phyloP scores from a whole-genome alignment of 2,113 vertebrate species.

The Eulacestoma nigropectus region DNA sequence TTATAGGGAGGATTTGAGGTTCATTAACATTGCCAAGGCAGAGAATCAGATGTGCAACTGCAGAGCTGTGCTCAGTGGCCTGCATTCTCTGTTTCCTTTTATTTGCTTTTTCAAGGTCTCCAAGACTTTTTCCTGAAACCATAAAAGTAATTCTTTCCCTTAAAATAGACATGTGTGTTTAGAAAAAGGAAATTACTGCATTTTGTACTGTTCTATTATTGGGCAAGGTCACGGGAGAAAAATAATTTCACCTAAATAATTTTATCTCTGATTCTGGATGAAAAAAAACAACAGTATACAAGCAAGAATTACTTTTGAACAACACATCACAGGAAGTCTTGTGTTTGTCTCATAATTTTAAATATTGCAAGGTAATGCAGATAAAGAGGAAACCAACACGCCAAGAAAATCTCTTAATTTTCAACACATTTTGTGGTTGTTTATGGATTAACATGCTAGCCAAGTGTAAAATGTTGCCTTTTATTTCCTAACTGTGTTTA shows the following conservation, averaged over 20 bases:
- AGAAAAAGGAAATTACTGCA: conserved; percentile 84
- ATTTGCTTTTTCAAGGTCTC: conserved; percentile 80
- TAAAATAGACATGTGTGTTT: conserved; percentile 76
- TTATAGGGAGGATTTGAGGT: conserved; percentile 99
- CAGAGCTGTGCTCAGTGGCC: conserved; percentile 83
- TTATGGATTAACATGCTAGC: conserved; percentile 26
- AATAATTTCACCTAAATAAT: conserved; percentile 78
- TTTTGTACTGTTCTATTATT: conserved; percentile 80
- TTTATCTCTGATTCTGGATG: conserved; percentile 53
- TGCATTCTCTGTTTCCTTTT: conserved; percentile 78
- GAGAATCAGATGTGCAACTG: conserved; percentile 91
- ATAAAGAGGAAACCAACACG: conserved; percentile 25
- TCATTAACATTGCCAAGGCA: conserved; percentile 96
- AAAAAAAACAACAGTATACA: neutral
- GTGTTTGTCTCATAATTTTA: neutral
- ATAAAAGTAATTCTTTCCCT: conserved; percentile 82
- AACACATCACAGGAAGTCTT: conserved; percentile 17
- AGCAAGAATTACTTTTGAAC: neutral
- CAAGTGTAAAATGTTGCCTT: conserved; percentile 53
- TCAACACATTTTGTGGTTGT: conserved; percentile 56
- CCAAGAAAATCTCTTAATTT: conserved; percentile 38
- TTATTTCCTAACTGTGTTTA: conserved; percentile 62
- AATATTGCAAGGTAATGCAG: conserved; percentile 20
- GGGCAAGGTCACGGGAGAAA: conserved; percentile 75
- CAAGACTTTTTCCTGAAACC: conserved; percentile 77